Evolutionary conservation across 2,888 invertebrate genomes (phyloP).

Genomic region (Nebria brevicollis): DNA sequence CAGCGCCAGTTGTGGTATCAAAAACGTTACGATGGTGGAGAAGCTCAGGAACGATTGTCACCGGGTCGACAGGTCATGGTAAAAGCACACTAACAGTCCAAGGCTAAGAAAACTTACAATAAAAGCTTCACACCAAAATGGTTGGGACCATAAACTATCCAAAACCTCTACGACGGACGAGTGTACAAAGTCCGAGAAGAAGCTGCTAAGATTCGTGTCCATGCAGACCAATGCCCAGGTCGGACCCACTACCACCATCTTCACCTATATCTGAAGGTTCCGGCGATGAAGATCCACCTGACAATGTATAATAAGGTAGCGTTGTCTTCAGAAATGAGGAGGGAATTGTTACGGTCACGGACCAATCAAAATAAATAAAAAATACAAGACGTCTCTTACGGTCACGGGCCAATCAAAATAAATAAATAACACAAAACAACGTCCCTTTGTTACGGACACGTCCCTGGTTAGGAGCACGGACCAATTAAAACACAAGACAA

Average conservation of each 20-base stretch:
- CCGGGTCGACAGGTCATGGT: neutral
- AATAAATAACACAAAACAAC: too few species aligned
- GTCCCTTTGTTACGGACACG: too few species aligned
- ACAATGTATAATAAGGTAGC: too few species aligned
- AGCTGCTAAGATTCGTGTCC: neutral
- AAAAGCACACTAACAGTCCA: neutral
- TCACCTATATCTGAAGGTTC: too few species aligned
- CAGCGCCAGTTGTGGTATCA: neutral
- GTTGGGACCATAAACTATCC: constrained; percentile 10
- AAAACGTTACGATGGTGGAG: neutral
- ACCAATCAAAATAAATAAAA: too few species aligned
- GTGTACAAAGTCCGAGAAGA: neutral
- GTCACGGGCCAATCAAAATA: too few species aligned
- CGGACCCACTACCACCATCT: constrained; percentile 10
- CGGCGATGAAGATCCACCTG: neutral
- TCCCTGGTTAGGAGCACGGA: too few species aligned
- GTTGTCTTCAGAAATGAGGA: too few species aligned
- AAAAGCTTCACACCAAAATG: constrained; percentile 15
- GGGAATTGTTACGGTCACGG: neutral
- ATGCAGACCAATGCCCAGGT: constrained; percentile 10
- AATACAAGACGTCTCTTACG: too few species aligned
- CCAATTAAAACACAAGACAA: too few species aligned
- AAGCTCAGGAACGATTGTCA: neutral
- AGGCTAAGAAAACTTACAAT: neutral
- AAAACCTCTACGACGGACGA: neutral